Conservation (phyloP, 1,140 invertebrate species). For the Lepidostoma basale region DNA sequence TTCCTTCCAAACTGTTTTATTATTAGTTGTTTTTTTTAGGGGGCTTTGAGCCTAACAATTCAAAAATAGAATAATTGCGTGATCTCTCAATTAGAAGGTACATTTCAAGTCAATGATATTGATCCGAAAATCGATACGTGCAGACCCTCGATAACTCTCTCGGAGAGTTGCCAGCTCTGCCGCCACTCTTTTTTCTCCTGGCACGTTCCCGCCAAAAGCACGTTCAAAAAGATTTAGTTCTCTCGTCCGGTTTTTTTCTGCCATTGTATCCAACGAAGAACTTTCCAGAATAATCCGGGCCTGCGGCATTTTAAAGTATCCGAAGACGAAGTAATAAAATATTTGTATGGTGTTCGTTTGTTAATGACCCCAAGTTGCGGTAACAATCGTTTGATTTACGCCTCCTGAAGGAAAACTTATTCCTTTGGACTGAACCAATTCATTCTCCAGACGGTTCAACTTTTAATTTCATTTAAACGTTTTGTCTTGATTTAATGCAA, state of each 20-base stretch:
- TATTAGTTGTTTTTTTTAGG: too few species aligned
- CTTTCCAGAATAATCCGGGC: constrained; percentile 44
- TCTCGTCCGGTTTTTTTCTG: constrained; percentile 27
- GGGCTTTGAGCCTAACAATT: too few species aligned
- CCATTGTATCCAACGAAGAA: constrained; percentile 41
- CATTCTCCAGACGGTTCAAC: neutral
- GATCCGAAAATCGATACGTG: too few species aligned
- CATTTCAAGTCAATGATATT: too few species aligned
- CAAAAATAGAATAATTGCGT: too few species aligned
- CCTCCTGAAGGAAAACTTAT: neutral
- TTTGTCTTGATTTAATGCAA: constrained; percentile 18
- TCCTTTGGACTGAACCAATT: neutral
- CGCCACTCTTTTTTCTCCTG: constrained; percentile 16
- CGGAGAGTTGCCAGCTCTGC: neutral
- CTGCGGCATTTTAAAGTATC: constrained; percentile 43
- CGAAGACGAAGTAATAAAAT: constrained; percentile 40
- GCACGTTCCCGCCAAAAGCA: constrained; percentile 30
- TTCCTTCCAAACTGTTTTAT: too few species aligned
- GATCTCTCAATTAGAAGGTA: too few species aligned
- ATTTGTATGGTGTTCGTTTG: constrained; percentile 43
- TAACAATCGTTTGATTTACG: constrained; percentile 43
- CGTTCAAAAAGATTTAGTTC: constrained; percentile 36
- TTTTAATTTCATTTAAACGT: constrained; percentile 18
- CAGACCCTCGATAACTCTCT: neutral
- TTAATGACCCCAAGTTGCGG: constrained; percentile 35